phyloP scores from a whole-genome alignment of 2,113 vertebrate species.

The Channa argus region DNA sequence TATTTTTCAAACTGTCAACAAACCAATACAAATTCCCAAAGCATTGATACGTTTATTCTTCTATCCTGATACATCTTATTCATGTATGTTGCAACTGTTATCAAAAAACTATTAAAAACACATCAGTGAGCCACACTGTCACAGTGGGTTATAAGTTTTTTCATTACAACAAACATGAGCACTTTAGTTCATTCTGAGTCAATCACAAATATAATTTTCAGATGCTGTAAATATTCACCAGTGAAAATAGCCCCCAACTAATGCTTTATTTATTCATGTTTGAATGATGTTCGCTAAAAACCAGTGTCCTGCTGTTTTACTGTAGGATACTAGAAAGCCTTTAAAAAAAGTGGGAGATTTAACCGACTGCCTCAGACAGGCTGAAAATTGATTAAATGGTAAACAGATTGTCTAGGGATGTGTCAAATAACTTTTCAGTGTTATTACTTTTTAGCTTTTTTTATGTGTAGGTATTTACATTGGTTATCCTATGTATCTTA shows the following conservation, averaged over 20 bases:
- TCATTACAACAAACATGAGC: background rate
- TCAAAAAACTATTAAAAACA: background rate
- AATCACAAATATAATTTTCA: background rate
- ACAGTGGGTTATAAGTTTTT: background rate
- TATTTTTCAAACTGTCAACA: too few relatives aligned
- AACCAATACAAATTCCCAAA: too few relatives aligned
- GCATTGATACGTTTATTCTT: too few relatives aligned
- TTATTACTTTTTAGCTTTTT: too few relatives aligned
- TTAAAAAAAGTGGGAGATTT: too few relatives aligned
- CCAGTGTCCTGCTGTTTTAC: background rate
- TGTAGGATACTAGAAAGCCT: too few relatives aligned
- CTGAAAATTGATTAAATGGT: too few relatives aligned
- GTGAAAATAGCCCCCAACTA: background rate
- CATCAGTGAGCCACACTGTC: background rate
- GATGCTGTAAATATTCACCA: background rate
- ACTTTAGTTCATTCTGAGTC: slow-evolving; percentile 4
- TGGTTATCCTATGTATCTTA: too few relatives aligned
- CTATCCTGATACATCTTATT: background rate
- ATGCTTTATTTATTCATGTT: background rate
- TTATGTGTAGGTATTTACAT: too few relatives aligned
- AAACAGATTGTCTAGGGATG: too few relatives aligned
- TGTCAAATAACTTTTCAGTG: too few relatives aligned
- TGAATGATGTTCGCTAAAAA: background rate
- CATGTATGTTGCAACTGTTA: background rate
- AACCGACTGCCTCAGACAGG: too few relatives aligned